These are phyloP conservation scores for Cenopis cana DNA, from an alignment of 2,888 invertebrate species.

Conservation along the genomic window DNA sequence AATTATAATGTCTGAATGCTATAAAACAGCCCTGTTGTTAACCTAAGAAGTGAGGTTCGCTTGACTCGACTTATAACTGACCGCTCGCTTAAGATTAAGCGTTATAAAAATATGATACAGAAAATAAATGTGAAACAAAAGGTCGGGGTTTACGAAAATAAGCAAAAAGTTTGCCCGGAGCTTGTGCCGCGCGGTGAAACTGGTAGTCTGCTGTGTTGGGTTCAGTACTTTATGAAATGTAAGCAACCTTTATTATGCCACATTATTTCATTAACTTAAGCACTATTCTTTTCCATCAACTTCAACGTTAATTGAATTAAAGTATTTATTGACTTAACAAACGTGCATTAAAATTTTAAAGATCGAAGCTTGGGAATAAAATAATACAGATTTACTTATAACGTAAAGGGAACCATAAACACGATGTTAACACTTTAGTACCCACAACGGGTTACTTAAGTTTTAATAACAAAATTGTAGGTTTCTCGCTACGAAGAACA, in stretches of 20 bases:
- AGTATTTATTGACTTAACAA: not conserved
- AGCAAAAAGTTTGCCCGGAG: conserved; percentile 50
- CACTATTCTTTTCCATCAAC: not conserved
- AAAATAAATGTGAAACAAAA: conserved; percentile 53
- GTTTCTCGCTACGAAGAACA: conserved; percentile 43
- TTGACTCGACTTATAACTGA: conserved; percentile 65
- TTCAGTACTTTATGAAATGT: conserved; percentile 17
- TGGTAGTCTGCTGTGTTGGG: conserved; percentile 6
- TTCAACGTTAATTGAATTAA: not conserved
- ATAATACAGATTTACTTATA: not conserved
- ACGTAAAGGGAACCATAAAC: conserved; percentile 41
- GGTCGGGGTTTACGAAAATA: conserved; percentile 54
- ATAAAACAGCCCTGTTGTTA: conserved; percentile 67
- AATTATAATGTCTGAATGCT: conserved; percentile 57
- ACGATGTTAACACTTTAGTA: conserved; percentile 60
- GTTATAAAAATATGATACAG: conserved; percentile 66
- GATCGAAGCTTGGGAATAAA: not conserved
- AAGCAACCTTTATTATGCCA: not conserved
- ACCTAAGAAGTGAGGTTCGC: conserved; percentile 67
- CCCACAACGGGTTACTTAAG: conserved; percentile 55
- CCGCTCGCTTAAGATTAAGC: conserved; percentile 63
- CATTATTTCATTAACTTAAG: not conserved
- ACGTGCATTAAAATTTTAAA: not conserved
- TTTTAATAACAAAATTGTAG: conserved; percentile 64
- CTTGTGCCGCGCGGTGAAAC: conserved; percentile 25